Evolutionary conservation across 2,888 invertebrate genomes (phyloP).

Genomic region (Perdita meconis): DNA sequence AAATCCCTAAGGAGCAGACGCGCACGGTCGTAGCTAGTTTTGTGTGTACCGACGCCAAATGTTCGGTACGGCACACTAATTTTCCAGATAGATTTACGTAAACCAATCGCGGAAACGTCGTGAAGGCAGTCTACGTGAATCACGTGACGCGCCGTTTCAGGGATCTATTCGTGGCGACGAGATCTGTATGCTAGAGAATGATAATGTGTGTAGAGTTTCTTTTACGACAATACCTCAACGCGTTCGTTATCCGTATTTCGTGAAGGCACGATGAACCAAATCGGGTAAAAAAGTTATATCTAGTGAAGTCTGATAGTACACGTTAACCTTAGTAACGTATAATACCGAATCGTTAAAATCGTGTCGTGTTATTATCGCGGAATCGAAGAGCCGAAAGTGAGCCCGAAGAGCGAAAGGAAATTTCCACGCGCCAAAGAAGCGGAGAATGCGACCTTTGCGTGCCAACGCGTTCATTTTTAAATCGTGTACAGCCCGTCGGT

Average conservation of each 20-base stretch:
- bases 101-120: conserved; percentile 17
- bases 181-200: neutral
- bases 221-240: conserved; percentile 23
- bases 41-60: conserved; percentile 58
- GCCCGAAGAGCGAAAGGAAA: neutral
- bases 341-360: conserved; percentile 23
- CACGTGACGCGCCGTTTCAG: neutral
- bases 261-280: conserved; percentile 9
- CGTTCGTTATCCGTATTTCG: neutral
- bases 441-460: conserved; percentile 25
- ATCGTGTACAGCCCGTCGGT: conserved; percentile 58
- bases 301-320: conserved; percentile 37
- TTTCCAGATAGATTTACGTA: conserved; percentile 44
- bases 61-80: conserved; percentile 35
- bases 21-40: conserved; percentile 68
- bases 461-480: conserved; percentile 56
- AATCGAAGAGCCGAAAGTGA: neutral
- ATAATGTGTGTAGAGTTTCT: neutral
- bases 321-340: conserved; percentile 19
- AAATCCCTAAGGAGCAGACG: conserved; percentile 29
- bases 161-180: neutral
- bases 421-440: neutral
- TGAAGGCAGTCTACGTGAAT: neutral
- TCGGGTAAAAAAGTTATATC: neutral
- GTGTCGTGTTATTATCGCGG: neutral